phyloP scores from a whole-genome alignment of 2,797 vertebrate genomes.

The Muscicapa comitata region DNA sequence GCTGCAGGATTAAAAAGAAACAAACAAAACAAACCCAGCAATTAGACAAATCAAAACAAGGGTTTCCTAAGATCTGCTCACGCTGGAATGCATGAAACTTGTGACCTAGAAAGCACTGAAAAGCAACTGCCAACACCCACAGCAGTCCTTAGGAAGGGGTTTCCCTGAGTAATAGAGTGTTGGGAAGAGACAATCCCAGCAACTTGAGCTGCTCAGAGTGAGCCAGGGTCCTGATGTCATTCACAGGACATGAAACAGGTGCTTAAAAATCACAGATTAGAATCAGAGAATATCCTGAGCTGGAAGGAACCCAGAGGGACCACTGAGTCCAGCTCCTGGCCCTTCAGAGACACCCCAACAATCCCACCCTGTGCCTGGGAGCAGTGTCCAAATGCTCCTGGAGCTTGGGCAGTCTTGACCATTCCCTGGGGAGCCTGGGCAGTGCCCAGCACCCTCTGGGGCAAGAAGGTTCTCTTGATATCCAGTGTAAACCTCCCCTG shows the following conservation, averaged over 20 bases:
- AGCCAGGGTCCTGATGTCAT: background rate
- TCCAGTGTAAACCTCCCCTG: background rate
- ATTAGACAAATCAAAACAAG: slow-evolving; percentile 24
- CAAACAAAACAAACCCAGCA: slow-evolving; percentile 14
- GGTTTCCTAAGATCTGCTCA: slow-evolving; percentile 27
- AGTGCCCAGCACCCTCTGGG: background rate
- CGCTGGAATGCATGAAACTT: background rate
- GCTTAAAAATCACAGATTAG: background rate
- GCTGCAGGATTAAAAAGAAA: background rate
- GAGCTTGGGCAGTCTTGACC: background rate
- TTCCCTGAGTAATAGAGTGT: background rate
- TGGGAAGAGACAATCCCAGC: background rate
- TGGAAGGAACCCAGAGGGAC: background rate
- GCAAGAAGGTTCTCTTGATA: background rate
- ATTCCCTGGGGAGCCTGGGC: background rate
- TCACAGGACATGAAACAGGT: background rate
- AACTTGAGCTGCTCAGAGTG: background rate
- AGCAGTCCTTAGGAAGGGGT: background rate
- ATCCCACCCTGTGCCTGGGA: background rate
- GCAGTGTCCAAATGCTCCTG: rapidly evolving
- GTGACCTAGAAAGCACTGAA: slow-evolving; percentile 31
- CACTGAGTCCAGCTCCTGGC: rapidly evolving
- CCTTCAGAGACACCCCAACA: background rate
- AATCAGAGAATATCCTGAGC: background rate
- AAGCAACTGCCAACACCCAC: background rate